Percentiles rank a stretch among this genome's conserved stretches.
These are phyloP conservation scores for Austrofundulus limnaeus DNA, from an alignment of 2,113 vertebrate species.

Conservation along the genomic window DNA sequence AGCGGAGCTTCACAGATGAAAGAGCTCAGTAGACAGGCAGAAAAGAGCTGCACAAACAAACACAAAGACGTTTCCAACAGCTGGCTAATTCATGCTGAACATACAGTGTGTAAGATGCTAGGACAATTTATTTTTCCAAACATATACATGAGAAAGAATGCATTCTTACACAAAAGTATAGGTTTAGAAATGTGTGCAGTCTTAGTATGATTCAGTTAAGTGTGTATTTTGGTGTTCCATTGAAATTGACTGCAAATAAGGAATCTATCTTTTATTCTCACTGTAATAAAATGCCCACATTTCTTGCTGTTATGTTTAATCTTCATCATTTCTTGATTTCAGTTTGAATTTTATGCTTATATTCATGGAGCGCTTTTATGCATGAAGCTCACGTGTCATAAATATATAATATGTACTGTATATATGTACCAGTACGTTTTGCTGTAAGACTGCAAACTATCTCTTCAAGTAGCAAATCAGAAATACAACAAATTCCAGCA, in stretches of 20 bases:
- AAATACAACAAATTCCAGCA: constrained; percentile 16
- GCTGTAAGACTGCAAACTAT: neutral
- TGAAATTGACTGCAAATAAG: neutral
- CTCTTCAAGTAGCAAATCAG: constrained; percentile 3
- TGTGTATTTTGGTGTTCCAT: neutral
- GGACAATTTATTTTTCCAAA: constrained; percentile 2
- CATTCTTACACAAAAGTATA: neutral
- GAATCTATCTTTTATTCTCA: neutral
- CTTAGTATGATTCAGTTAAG: neutral
- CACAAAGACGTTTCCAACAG: constrained; percentile 26
- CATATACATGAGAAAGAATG: neutral
- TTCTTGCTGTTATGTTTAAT: too few species aligned
- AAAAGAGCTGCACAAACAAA: constrained; percentile 1
- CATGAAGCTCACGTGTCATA: neutral
- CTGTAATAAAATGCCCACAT: too few species aligned
- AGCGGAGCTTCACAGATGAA: constrained; percentile 35
- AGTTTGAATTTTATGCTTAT: neutral
- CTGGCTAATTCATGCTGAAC: constrained; percentile 31
- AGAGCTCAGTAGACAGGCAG: constrained; percentile 33
- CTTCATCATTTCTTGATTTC: neutral
- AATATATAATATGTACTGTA: neutral
- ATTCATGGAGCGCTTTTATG: neutral
- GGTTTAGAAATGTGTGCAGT: neutral
- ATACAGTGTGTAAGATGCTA: constrained; percentile 26
- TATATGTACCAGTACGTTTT: too few species aligned